Evolutionary conservation across 2,797 vertebrate genomes (phyloP), one percentile per base, ranked within the genome.

Genomic region (Sebastes reedi): DNA sequence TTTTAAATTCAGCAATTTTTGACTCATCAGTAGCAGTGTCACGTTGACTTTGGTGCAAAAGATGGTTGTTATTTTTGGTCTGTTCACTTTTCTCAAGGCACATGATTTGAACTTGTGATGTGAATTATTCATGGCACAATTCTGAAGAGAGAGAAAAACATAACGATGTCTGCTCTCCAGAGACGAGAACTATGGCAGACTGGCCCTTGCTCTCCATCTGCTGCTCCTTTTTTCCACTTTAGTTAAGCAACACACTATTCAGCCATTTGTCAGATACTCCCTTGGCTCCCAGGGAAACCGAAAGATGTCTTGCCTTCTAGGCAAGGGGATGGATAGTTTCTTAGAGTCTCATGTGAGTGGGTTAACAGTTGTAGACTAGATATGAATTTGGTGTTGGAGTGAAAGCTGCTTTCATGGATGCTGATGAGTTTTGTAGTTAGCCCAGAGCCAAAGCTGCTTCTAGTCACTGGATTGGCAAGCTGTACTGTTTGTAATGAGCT

Each of bases 41-140:
- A 36, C 14, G 12, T 13, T 14, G 6, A 54, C 25, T 25, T 67
- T 2, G 10, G 2, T 8, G 4, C 32, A 72, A 78, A 62, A 50
- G 27, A 52, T 50, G 16, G 22, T 29, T 75, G 25, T 64, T 79
- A 75, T 68, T 72, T 68, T 71, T 58, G n/a, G 25, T 75, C 29
- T 14, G 24, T 59, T 59, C 16, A 50, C 32, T 59, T 79, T 65
- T 73, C 22, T 62, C 27, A 61, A 67, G 52, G 65, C 36, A 68
- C n/a, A 30, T 65, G 36, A 71, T 61, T 66, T 3, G 11, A 22
- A 34, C n/a, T 22, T 54, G 10, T 16, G 8, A 67, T 34, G 58
- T 76, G 32, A 36, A 70, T 77, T 71, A 73, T 74, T 82, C 1
- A 71, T 82, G 46, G 42, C 27, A 58, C 42, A 16, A 32, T 22